Percentiles rank a stretch among this genome's conserved stretches.
phyloP scores from a whole-genome alignment of 2,113 vertebrate species.

The Hyaena hyaena region DNA sequence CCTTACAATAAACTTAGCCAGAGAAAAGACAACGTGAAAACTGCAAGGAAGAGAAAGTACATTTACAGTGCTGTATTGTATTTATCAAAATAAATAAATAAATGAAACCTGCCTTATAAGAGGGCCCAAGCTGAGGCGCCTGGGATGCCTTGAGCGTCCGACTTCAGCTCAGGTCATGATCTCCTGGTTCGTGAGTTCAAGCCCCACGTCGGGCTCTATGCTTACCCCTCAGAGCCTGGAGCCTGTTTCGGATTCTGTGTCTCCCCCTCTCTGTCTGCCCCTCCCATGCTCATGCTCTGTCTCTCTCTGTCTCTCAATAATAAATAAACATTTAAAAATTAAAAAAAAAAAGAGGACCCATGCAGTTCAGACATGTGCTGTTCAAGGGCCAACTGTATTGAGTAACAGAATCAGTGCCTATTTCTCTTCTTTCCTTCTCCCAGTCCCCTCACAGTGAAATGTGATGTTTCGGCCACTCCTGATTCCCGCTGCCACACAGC shows the following conservation, averaged over 20 bases:
- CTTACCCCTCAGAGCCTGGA: no score
- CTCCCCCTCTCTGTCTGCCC: no score
- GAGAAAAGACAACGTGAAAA: background rate
- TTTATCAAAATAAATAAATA: background rate
- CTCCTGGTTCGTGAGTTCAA: no score
- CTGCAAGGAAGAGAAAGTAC: background rate
- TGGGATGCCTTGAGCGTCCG: no score
- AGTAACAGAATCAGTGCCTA: background rate
- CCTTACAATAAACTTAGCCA: background rate
- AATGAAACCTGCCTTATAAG: background rate
- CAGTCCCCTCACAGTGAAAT: background rate
- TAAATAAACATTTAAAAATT: no score
- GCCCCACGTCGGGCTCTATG: no score
- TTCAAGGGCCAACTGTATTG: background rate
- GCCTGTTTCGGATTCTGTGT: no score
- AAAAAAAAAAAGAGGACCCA: background rate
- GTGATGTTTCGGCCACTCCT: background rate
- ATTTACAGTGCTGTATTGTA: background rate
- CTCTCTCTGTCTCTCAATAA: no score
- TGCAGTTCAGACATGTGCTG: background rate
- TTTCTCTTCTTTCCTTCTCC: conserved; percentile 13
- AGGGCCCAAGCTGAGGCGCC: no score
- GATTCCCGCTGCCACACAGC: background rate
- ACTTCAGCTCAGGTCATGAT: no score
- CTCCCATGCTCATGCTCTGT: no score